Evolutionary conservation across 2,888 invertebrate species (phyloP).

Genomic region (Amaurobius ferox): DNA sequence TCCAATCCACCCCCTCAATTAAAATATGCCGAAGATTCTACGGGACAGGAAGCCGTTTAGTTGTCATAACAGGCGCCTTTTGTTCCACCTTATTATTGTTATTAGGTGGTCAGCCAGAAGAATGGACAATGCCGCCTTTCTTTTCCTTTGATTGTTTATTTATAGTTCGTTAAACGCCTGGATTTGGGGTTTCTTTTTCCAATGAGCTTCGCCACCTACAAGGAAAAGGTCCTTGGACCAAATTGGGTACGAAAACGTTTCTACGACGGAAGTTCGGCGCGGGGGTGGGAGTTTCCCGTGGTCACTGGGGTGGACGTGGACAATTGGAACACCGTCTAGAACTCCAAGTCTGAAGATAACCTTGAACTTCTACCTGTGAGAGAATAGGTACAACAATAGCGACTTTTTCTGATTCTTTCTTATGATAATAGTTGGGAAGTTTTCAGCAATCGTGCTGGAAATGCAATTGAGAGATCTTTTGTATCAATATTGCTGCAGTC

Average conservation of each 20-base stretch:
- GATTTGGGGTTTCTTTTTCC: not conserved
- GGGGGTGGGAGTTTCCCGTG: conserved; percentile 14
- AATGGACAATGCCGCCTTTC: conserved; percentile 62
- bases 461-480: not conserved
- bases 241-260: conserved; percentile 4
- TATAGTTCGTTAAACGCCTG: conserved; percentile 43
- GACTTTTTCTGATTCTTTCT: conserved; percentile 1
- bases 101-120: conserved; percentile 45
- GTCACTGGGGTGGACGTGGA: conserved; percentile 16
- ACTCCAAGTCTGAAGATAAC: conserved; percentile 3
- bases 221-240: conserved; percentile 12
- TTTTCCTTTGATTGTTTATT: conserved; percentile 62
- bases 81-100: conserved; percentile 53
- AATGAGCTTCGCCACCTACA: not conserved
- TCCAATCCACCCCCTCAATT: conserved; percentile 54
- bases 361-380: conserved; percentile 14
- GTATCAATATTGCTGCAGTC: not conserved
- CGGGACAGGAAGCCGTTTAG: conserved; percentile 61
- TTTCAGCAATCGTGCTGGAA: not conserved
- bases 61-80: conserved; percentile 62
- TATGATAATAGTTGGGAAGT: conserved; percentile 12
- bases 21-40: conserved; percentile 51
- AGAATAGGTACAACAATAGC: not conserved
- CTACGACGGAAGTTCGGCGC: conserved; percentile 10
- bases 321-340: conserved; percentile 13